A percentile compares a stretch with the other conserved stretches of the same genome.
These are phyloP conservation scores for Pomatostomus ruficeps DNA, from an alignment of 2,113 vertebrate species.

Conservation along the genomic window DNA sequence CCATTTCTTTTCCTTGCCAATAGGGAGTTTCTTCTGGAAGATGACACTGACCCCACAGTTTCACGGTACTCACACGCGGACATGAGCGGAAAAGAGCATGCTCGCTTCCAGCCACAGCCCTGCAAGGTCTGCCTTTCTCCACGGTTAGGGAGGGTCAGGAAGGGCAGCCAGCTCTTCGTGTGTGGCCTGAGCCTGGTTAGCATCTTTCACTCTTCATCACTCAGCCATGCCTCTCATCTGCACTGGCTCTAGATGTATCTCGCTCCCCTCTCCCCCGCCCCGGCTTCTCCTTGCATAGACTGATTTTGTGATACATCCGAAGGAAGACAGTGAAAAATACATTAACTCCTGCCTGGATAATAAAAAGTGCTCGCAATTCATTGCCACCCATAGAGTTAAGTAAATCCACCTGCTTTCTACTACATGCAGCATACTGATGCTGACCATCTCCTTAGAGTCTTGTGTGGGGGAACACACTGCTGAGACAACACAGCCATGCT, in stretches of 20 bases:
- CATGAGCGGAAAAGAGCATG: accelerated
- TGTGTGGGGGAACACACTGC: not conserved
- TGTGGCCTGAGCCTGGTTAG: not conserved
- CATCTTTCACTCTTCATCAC: not conserved
- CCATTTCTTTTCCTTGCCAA: not conserved
- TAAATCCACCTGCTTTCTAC: not conserved
- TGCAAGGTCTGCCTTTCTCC: not conserved
- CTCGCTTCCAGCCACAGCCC: not conserved
- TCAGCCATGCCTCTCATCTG: not conserved
- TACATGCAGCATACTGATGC: not conserved
- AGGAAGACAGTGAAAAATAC: not conserved
- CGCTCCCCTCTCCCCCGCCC: not conserved
- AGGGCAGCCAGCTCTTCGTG: not conserved
- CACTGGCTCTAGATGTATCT: not conserved
- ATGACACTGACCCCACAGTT: not conserved
- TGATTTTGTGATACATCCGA: not conserved
- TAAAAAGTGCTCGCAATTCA: not conserved
- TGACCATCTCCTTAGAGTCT: not conserved
- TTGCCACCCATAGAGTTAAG: not conserved
- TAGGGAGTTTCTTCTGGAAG: not conserved
- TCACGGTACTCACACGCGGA: accelerated
- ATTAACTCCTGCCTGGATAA: not conserved
- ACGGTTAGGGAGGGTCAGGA: not conserved
- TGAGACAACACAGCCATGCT: not conserved
- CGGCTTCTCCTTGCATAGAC: not conserved